These are phyloP conservation scores for Coregonus clupeaformis DNA, from an alignment of 2,113 vertebrate genomes.

Conservation along the genomic window DNA sequence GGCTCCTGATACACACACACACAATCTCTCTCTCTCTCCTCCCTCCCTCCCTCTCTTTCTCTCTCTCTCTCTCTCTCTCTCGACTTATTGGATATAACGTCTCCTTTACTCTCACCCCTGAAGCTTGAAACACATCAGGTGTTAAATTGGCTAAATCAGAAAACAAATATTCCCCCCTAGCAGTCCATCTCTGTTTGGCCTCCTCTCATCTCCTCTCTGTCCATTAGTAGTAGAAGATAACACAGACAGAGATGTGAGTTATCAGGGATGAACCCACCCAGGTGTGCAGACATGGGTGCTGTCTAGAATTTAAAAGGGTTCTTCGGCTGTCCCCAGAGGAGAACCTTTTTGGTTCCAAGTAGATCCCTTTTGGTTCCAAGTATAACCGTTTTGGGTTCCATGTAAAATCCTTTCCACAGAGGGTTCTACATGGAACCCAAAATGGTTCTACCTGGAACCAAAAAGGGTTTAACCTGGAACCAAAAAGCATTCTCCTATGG, in stretches of 20 bases:
- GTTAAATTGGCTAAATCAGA: conserved; percentile 39
- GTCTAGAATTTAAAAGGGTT: no score
- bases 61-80: no score
- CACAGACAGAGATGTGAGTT: conserved; percentile 28
- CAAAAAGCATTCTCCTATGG: no score
- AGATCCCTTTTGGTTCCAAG: no score
- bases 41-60: no score
- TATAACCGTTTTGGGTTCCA: no score
- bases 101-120: conserved; percentile 33
- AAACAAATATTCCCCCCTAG: conserved; percentile 33
- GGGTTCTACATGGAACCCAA: no score
- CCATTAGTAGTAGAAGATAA: conserved; percentile 22
- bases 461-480: no score
- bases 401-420: no score
- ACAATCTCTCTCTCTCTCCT: conserved; percentile 14
- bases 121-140: conserved; percentile 7
- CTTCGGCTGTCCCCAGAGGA: no score
- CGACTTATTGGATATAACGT: conserved; percentile 35
- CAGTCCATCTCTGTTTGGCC: conserved; percentile 17
- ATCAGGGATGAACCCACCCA: conserved; percentile 17
- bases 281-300: background rate
- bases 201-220: conserved; percentile 7
- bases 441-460: no score
- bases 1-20: conserved; percentile 1
- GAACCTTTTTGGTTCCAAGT: no score